Conservation (phyloP, 2,888 invertebrate species). For the Asteroscopus sphinx region DNA sequence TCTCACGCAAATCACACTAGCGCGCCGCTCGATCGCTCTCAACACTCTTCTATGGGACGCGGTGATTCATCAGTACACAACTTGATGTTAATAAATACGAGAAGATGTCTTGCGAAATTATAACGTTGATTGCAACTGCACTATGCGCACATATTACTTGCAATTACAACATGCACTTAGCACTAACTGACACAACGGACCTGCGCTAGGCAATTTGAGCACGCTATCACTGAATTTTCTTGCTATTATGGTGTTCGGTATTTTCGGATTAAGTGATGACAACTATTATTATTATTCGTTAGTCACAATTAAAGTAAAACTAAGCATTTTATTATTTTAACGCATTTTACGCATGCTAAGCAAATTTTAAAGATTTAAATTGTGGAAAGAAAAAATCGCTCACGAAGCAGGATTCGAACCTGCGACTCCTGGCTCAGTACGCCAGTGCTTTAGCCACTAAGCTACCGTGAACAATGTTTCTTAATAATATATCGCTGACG, state of each 20-base stretch:
- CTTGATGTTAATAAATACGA: slow-evolving; percentile 55
- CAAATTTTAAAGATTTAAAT: no score
- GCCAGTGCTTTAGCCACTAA: no score
- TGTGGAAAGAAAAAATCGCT: no score
- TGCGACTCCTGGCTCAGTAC: no score
- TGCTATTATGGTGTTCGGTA: not conserved
- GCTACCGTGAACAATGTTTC: no score
- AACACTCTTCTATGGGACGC: slow-evolving; percentile 55
- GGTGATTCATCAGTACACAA: slow-evolving; percentile 63
- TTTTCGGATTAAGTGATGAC: no score
- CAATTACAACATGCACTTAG: slow-evolving; percentile 19
- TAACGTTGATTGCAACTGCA: slow-evolving; percentile 60
- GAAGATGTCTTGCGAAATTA: slow-evolving; percentile 63
- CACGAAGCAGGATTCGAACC: no score
- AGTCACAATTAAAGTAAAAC: not conserved
- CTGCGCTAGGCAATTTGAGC: not conserved
- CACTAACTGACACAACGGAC: slow-evolving; percentile 17
- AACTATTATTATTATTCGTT: no score
- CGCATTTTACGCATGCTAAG: no score
- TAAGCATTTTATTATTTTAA: slow-evolving; percentile 3
- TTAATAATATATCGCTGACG: no score
- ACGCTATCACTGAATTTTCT: not conserved
- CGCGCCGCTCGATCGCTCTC: slow-evolving; percentile 56
- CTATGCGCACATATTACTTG: slow-evolving; percentile 16
- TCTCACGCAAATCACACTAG: slow-evolving; percentile 67